These are phyloP conservation scores for Toxotes chatareus DNA, from an alignment of 2,113 vertebrate genomes.

Conservation along the genomic window DNA sequence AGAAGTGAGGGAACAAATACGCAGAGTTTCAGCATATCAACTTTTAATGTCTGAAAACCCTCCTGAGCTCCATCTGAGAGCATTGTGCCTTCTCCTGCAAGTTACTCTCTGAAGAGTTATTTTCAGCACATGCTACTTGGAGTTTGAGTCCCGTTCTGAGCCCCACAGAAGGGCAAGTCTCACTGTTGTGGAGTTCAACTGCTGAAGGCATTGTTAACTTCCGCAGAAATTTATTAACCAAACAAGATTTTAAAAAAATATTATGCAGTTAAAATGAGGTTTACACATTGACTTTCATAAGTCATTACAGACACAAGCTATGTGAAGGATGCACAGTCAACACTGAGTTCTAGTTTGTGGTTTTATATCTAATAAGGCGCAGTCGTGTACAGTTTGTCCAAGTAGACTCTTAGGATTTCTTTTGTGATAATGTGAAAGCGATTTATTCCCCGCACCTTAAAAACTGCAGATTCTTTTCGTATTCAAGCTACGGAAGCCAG, in stretches of 20 bases:
- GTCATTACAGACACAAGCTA: slow-evolving; percentile 38
- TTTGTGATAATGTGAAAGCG: not conserved
- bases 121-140: slow-evolving; percentile 44
- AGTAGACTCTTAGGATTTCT: slow-evolving; percentile 18
- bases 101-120: slow-evolving; percentile 40
- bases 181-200: slow-evolving; percentile 63
- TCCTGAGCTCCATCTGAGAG: slow-evolving; percentile 8
- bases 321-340: slow-evolving; percentile 26
- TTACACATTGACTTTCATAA: slow-evolving; percentile 36
- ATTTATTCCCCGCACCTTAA: not conserved
- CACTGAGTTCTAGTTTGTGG: slow-evolving; percentile 1
- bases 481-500: not conserved
- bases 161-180: slow-evolving; percentile 29
- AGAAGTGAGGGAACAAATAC: not conserved
- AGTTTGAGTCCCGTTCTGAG: slow-evolving; percentile 57
- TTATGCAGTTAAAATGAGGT: not conserved
- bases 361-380: slow-evolving; percentile 19
- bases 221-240: slow-evolving; percentile 62
- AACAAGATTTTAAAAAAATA: slow-evolving; percentile 58
- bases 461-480: not conserved
- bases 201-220: slow-evolving; percentile 65
- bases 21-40: slow-evolving; percentile 4
- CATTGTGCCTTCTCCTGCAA: slow-evolving; percentile 33
- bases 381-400: slow-evolving; percentile 15
- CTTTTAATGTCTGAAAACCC: slow-evolving; percentile 14